These are phyloP conservation scores for Luehdorfia chinensis DNA, from an alignment of 1,140 invertebrate genomes.

Conservation along the genomic window DNA sequence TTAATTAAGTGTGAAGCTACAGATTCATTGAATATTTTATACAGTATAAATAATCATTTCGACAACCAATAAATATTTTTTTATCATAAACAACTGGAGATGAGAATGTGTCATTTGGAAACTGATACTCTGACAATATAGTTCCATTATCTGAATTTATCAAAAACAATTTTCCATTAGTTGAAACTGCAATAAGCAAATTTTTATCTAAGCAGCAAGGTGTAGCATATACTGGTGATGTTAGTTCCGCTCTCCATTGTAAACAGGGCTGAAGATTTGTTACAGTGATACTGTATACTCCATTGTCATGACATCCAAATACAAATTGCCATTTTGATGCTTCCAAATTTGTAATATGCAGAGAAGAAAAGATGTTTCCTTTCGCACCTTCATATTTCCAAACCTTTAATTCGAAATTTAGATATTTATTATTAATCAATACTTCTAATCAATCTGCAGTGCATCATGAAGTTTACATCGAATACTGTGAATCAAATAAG, in stretches of 20 bases:
- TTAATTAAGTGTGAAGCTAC: no score
- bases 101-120: slow-evolving; percentile 83
- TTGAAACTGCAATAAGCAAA: slow-evolving; percentile 73
- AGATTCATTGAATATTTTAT: slow-evolving; percentile 60
- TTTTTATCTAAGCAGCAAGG: slow-evolving; percentile 73
- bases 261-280: slow-evolving; percentile 55
- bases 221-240: slow-evolving; percentile 80
- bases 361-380: slow-evolving; percentile 83
- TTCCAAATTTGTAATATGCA: slow-evolving; percentile 51
- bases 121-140: slow-evolving; percentile 59
- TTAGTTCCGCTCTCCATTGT: slow-evolving; percentile 63
- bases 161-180: slow-evolving; percentile 77
- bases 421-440: neutral
- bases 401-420: slow-evolving; percentile 73
- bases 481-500: no score
- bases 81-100: slow-evolving; percentile 79
- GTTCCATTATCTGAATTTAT: slow-evolving; percentile 74
- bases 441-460: no score
- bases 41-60: slow-evolving; percentile 85
- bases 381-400: slow-evolving; percentile 77
- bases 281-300: slow-evolving; percentile 77
- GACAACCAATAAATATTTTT: slow-evolving; percentile 82
- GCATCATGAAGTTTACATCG: no score
- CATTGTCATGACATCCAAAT: slow-evolving; percentile 81
- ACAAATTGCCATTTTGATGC: slow-evolving; percentile 72